A percentile compares a stretch with the other conserved stretches of the same genome.
Conservation (phyloP, 2,888 invertebrate species). For the Automeris io region DNA sequence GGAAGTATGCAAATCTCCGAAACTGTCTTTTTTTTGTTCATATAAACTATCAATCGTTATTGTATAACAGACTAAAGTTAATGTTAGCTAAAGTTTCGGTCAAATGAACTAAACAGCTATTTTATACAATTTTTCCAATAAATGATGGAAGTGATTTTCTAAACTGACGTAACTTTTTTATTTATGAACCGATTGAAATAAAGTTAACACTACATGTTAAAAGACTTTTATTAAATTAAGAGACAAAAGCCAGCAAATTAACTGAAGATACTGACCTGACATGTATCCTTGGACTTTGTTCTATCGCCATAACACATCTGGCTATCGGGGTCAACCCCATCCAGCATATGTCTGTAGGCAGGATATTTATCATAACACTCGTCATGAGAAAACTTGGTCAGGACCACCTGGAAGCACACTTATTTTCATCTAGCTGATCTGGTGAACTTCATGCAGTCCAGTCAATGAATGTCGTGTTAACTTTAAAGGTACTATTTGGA, state of each 20-base stretch:
- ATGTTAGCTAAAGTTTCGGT: too few species aligned
- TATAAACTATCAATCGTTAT: too few species aligned
- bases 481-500: background rate
- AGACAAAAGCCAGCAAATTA: background rate
- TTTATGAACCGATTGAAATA: background rate
- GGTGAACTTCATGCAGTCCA: too few species aligned
- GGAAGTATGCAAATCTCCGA: too few species aligned
- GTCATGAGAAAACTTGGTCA: constrained; percentile 23
- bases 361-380: constrained; percentile 27
- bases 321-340: constrained; percentile 25
- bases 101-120: background rate
- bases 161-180: background rate
- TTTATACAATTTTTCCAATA: background rate
- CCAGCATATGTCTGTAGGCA: constrained; percentile 14
- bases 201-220: too few species aligned
- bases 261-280: constrained; percentile 29
- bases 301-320: constrained; percentile 46
- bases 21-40: too few species aligned
- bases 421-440: background rate
- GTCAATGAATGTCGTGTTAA: too few species aligned
- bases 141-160: background rate
- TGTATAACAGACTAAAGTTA: too few species aligned
- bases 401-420: constrained; percentile 21
- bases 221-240: background rate
- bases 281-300: constrained; percentile 31